Conservation (phyloP, 2,113 vertebrate genomes). For the Rhinolophus sinicus region DNA sequence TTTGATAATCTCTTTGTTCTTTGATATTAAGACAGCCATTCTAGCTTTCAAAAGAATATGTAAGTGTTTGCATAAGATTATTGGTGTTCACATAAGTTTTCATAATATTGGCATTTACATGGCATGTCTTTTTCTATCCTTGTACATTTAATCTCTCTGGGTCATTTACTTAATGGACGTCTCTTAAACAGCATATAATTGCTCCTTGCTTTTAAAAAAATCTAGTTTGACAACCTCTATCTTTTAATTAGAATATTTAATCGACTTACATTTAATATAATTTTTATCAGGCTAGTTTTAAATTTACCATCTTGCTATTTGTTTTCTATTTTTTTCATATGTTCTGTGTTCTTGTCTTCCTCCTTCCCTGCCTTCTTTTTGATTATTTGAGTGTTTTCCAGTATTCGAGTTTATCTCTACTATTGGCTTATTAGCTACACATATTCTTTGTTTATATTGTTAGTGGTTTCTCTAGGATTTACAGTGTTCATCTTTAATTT, state of each 20-base stretch:
- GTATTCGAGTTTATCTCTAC: not conserved
- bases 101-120: not conserved
- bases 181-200: not conserved
- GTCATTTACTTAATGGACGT: not conserved
- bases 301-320: not conserved
- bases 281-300: not conserved
- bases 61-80: not conserved
- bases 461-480: not conserved
- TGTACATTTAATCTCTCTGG: constrained; percentile 9
- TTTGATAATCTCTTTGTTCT: not conserved
- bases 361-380: not conserved
- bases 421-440: not conserved
- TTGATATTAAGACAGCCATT: not conserved
- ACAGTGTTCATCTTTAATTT: not conserved
- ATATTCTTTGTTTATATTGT: not conserved
- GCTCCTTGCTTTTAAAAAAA: not conserved
- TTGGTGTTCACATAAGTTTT: not conserved
- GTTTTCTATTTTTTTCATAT: not conserved
- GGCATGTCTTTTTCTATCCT: not conserved
- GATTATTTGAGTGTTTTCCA: not conserved
- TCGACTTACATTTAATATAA: not conserved
- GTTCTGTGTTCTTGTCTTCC: not conserved
- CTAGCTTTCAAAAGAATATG: not conserved
- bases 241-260: not conserved
- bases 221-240: not conserved